Evolutionary conservation across 2,797 vertebrate species (phyloP).

Genomic region (Valencia hispanica): DNA sequence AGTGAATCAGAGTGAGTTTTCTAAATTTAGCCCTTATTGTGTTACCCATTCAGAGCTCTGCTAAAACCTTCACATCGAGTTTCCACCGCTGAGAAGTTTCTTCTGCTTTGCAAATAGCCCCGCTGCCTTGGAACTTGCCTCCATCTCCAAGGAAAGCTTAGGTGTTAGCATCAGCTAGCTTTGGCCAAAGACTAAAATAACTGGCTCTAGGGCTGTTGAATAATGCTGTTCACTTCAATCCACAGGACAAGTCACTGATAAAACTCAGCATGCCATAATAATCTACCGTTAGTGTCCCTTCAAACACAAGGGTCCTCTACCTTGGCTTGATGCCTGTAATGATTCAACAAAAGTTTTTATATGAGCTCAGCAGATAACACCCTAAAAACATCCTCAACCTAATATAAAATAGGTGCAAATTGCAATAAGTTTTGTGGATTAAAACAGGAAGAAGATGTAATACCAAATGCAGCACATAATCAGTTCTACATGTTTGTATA

Average conservation of each 20-base stretch:
- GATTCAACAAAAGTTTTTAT: neutral
- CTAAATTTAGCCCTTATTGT: constrained; percentile 2
- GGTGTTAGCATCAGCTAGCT: neutral
- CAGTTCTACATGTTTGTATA: too few relatives aligned
- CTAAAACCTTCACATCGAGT: neutral
- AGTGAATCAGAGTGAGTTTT: neutral
- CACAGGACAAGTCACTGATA: neutral
- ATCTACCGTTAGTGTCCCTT: neutral
- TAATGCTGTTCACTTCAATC: neutral
- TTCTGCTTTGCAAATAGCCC: neutral
- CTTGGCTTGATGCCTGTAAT: neutral
- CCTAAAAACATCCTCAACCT: neutral
- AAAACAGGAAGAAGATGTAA: neutral
- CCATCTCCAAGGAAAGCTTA: neutral
- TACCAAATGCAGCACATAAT: neutral
- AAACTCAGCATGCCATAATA: neutral
- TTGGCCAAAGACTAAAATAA: neutral
- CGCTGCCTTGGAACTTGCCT: neutral
- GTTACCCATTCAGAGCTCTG: neutral
- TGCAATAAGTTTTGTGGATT: neutral
- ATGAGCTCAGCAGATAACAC: neutral
- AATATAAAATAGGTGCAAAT: neutral
- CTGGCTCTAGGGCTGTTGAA: neutral
- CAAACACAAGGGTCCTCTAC: neutral
- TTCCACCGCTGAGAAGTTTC: constrained; percentile 2